These are phyloP conservation scores for Aricia agestis DNA, from an alignment of 1,140 invertebrate species.

Conservation along the genomic window DNA sequence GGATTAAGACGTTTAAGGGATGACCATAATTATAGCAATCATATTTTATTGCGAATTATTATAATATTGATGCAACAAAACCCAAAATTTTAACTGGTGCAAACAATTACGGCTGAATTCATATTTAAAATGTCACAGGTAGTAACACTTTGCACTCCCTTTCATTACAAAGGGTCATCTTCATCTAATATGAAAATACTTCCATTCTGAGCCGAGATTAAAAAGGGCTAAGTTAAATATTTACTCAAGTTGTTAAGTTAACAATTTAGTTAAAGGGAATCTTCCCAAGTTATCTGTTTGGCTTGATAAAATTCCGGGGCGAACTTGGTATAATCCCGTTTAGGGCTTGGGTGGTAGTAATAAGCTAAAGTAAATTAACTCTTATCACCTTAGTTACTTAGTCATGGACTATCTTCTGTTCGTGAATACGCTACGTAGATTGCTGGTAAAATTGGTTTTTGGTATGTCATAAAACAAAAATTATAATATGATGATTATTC, in stretches of 20 bases:
- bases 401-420: too few species aligned
- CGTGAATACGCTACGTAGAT: too few species aligned
- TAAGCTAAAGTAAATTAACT: neutral
- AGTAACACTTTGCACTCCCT: neutral
- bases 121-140: too few species aligned
- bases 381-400: neutral
- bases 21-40: too few species aligned
- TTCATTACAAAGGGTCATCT: neutral
- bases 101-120: too few species aligned
- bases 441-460: too few species aligned
- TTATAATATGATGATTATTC: too few species aligned
- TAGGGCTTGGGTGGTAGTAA: neutral
- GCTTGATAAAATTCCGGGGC: neutral
- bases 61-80: too few species aligned
- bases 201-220: conserved; percentile 1
- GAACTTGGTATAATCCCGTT: neutral
- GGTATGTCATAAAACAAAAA: too few species aligned
- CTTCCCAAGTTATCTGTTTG: neutral
- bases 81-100: too few species aligned
- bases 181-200: neutral
- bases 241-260: neutral
- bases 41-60: too few species aligned
- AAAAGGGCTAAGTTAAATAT: conserved; percentile 12
- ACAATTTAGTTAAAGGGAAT: neutral
- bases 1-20: too few species aligned